Base-by-base conservation (phyloP, 2,888 invertebrate species). In the Auanema freiburgensis region DNA sequence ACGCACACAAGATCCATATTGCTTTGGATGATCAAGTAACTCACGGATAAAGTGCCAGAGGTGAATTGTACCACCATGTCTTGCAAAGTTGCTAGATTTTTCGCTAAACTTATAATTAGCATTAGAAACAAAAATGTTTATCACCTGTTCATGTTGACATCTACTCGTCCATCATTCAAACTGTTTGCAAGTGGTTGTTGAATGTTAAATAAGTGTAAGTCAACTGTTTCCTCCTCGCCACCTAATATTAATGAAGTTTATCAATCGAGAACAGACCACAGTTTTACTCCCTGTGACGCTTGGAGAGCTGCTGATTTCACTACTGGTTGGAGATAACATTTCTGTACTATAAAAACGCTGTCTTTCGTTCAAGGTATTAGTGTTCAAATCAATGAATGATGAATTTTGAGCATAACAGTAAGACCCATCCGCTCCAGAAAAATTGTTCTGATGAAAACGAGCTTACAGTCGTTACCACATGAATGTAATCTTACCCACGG, bases 1-100 rank as follows among this genome's bases (percentile, higher is more conserved):
- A 83, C 95, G 90, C 84, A 98, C 97, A 84, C 95, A 96, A 4
- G 91, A 91, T 12, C 93, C 92, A 85, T 94, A 92, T 41, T 90
- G 86, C 76, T 92, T 91, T 0, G 94, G 92, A 57, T 92, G 90
- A 21, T 91, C 89, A 1, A 98, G 88, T 16, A 98, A 89, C 85
- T 98, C 96, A 85, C 95, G 95, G 59, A 98, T 88, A 86, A 98
- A 98, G 86, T 98, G 96, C 97, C 97, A 98, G 53, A 98, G 88
- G 85, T 98, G 97, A 78, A 97, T 97, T 85, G 75, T 82, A 53
- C 80, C 81, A 23, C 68, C 68, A 49, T 69, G 71, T 14, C 74
- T 63, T 11, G 69, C 58, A 60, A 69, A 73, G 33, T 8, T 33
- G 33, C 8, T 33, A 33, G 33, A 3, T 33, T 33, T 33, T 8